These are phyloP conservation scores for Helleia helle DNA, from an alignment of 2,888 invertebrate genomes.

Conservation along the genomic window DNA sequence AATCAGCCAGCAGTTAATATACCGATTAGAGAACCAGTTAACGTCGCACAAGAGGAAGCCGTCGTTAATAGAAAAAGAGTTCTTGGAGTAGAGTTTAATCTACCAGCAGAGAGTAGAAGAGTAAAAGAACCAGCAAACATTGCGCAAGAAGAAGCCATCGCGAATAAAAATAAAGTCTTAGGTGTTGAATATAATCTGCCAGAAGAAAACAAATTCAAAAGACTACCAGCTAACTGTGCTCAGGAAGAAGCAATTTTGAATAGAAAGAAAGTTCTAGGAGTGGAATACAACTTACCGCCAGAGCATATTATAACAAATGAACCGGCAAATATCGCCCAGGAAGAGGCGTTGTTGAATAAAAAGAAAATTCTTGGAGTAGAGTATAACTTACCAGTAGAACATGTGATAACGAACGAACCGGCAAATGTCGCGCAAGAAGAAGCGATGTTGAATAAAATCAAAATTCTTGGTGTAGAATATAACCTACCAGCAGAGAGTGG, in stretches of 20 bases:
- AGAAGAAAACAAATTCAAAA: conserved; percentile 25
- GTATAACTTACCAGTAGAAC: conserved; percentile 14
- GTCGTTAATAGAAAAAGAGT: conserved; percentile 41
- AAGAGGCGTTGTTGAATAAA: conserved; percentile 22
- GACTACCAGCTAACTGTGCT: conserved; percentile 44
- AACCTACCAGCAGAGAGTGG: not conserved
- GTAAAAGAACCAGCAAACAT: conserved; percentile 41
- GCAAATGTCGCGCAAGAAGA: conserved; percentile 3
- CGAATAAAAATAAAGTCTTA: conserved; percentile 75
- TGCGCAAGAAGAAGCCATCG: conserved; percentile 73
- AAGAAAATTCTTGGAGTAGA: conserved; percentile 25
- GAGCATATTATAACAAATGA: conserved; percentile 9
- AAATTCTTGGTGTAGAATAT: not conserved
- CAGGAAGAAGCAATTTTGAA: conserved; percentile 59
- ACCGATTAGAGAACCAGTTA: conserved; percentile 37
- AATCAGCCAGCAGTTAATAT: conserved; percentile 32
- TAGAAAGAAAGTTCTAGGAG: conserved; percentile 30
- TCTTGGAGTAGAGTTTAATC: not conserved
- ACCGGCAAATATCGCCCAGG: conserved; percentile 1
- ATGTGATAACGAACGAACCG: not conserved
- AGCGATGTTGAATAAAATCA: not conserved
- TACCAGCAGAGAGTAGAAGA: conserved; percentile 13
- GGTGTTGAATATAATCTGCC: conserved; percentile 75
- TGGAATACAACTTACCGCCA: conserved; percentile 11
- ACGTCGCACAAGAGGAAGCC: conserved; percentile 55